These are phyloP conservation scores for Gulo gulo DNA, from an alignment of 2,113 vertebrate genomes.

Conservation along the genomic window DNA sequence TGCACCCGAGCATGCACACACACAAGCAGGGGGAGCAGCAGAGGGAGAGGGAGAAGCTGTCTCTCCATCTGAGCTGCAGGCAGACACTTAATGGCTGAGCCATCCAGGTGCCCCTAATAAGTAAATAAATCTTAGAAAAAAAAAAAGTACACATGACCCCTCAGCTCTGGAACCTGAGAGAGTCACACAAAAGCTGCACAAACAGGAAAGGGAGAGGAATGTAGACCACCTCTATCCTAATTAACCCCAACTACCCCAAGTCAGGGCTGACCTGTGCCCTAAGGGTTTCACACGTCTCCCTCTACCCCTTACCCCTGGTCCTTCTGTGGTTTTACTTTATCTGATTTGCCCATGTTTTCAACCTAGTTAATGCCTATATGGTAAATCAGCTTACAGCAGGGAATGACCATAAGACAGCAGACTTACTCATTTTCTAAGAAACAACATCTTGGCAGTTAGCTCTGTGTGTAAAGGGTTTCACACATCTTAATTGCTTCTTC, in stretches of 20 bases:
- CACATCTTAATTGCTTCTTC: background rate
- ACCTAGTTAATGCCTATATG: no score
- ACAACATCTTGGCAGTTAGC: background rate
- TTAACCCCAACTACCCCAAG: background rate
- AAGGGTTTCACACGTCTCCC: background rate
- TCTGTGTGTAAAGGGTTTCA: background rate
- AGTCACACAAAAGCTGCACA: background rate
- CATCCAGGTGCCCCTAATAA: background rate
- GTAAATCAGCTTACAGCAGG: background rate
- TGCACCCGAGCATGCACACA: no score
- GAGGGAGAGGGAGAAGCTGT: no score
- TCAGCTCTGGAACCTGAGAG: background rate
- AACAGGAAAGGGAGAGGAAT: background rate
- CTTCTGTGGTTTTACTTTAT: no score
- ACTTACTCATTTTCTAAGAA: background rate
- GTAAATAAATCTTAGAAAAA: background rate
- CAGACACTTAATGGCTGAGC: no score
- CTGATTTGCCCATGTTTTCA: no score
- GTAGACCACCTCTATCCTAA: background rate
- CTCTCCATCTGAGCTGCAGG: no score
- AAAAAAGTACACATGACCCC: background rate
- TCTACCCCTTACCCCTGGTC: no score
- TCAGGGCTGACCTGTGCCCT: background rate
- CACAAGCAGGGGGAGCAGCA: no score
- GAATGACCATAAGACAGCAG: background rate